These are phyloP conservation scores for Polydrusus pterygomalis DNA, from an alignment of 2,888 invertebrate species.

Conservation along the genomic window DNA sequence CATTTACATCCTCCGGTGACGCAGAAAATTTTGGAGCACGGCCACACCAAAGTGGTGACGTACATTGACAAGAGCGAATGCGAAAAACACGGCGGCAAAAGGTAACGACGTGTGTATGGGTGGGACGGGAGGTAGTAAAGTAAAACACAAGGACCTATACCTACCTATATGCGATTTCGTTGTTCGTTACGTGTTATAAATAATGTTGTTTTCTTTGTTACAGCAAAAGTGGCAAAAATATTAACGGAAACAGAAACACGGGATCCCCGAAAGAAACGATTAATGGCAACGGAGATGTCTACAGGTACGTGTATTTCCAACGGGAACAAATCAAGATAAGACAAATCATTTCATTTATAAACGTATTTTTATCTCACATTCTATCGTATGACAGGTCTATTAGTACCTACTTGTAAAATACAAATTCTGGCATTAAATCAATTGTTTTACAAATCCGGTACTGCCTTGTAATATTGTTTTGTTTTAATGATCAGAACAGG, in stretches of 20 bases:
- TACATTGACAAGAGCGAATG: conserved; percentile 68
- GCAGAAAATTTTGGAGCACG: conserved; percentile 65
- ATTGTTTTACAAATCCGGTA: no score
- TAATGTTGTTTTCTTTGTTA: conserved; percentile 56
- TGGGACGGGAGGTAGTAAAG: no score
- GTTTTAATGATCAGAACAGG: no score
- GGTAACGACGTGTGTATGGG: conserved; percentile 57
- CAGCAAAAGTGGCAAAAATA: conserved; percentile 67
- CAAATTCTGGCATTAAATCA: no score
- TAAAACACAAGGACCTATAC: no score
- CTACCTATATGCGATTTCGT: no score
- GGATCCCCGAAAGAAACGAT: conserved; percentile 65
- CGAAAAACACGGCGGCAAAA: conserved; percentile 63
- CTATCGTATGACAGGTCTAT: no score
- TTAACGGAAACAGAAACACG: conserved; percentile 67
- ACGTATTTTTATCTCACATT: no score
- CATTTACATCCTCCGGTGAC: conserved; percentile 69
- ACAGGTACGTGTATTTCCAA: conserved; percentile 59
- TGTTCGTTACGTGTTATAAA: not conserved
- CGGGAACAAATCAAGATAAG: no score
- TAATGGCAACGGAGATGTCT: conserved; percentile 64
- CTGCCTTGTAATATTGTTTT: no score
- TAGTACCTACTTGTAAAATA: no score
- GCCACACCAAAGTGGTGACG: conserved; percentile 66
- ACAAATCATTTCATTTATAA: no score